Conservation (phyloP, 2,797 vertebrate genomes). For the Myiotriccus ornatus region DNA sequence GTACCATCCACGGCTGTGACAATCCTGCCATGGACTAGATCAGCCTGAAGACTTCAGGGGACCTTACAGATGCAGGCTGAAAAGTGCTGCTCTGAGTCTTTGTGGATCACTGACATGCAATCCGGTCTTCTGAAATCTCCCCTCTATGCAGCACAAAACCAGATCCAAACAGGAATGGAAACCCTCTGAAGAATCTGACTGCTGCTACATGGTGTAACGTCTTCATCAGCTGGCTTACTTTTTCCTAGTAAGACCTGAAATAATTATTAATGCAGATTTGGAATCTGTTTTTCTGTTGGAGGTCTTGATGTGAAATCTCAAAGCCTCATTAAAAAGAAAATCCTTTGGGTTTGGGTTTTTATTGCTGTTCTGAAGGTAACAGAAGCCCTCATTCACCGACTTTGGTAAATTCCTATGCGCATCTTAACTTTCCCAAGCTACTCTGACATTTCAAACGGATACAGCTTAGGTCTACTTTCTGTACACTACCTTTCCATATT, state of each 20-base stretch:
- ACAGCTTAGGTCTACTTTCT: neutral
- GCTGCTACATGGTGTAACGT: neutral
- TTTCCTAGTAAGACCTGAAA: neutral
- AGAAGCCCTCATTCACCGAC: neutral
- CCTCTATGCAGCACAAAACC: neutral
- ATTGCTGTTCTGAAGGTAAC: neutral
- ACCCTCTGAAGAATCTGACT: neutral
- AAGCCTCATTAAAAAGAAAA: neutral
- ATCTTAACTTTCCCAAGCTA: neutral
- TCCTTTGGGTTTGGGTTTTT: neutral
- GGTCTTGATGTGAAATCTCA: neutral
- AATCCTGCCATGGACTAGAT: neutral
- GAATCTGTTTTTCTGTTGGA: neutral
- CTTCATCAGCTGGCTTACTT: neutral
- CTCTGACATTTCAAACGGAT: neutral
- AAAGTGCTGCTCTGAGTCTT: neutral
- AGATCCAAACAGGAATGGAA: neutral
- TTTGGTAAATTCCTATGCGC: neutral
- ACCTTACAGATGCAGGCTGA: neutral
- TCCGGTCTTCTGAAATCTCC: neutral
- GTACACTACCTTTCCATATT: neutral
- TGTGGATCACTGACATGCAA: neutral
- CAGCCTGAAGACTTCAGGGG: neutral
- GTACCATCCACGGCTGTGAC: neutral
- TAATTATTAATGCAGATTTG: neutral